Base-by-base conservation (phyloP, 2,797 vertebrate genomes). In the Hozukius guyotensis region DNA sequence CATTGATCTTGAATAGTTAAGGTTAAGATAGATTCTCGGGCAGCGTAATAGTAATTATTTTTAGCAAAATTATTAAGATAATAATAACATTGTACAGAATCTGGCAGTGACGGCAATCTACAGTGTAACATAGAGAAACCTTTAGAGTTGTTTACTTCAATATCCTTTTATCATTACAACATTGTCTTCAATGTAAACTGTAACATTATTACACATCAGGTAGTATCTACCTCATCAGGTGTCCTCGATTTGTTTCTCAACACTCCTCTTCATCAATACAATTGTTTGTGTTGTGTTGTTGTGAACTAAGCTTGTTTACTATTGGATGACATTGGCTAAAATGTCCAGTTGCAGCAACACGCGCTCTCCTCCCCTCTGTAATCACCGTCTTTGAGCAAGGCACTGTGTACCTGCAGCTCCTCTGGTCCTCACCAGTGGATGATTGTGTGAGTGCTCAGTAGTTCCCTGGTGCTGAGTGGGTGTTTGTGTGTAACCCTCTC, bases 401-500 rank as follows among this genome's bases (percentile, higher is more conserved):
- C 72, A 77, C 8, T 20, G 38, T 3, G 31, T 5, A 77, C 57
- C 72, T 61, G 60, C 69, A 72, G 18, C 75, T 78, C 31, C 72
- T 73, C 46, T 71, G 67, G 31, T 11, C 74, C 29, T 71, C 22
- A 24, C 4, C 57, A 81, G 14, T 64, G 42, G 56, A 80, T 34
- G 32, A 27, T 9, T 34, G 63, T 72, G 55, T 52, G 69, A 68
- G 61, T 34, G 25, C 55, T 76, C 56, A 38, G 68, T 18, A 1
- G 6, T 38, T 80, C 42, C 65, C 68, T 67, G 59, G 22, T 85
- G 77, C 67, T 31, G 71, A 83, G 85, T 88, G 74, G 81, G 82
- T 80, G 83, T 89, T 77, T 83, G 69, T 55, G 80, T 74, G 77
- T 74, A 78, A 82, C 79, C 81, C 77, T 75, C 59, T 34, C 65